Conservation (phyloP, 2,888 invertebrate genomes). For the Crossocerus cetratus region DNA sequence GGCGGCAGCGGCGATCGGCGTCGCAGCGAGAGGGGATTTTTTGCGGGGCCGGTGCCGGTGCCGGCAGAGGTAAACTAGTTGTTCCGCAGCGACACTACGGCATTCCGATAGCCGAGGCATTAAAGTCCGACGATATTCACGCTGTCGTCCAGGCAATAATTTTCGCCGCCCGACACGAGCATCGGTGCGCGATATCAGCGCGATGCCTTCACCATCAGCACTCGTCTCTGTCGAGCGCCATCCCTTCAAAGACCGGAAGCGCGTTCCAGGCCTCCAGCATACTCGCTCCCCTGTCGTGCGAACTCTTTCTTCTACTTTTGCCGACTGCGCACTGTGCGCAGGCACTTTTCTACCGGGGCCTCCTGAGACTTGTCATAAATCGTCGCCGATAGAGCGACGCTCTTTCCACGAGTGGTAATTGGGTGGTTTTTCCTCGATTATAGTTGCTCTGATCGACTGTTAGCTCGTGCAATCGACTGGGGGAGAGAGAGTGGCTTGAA, state of each 20-base stretch:
- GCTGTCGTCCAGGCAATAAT: constrained; percentile 46
- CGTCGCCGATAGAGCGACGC: not conserved
- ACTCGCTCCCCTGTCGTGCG: not conserved
- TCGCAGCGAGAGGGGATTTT: not conserved
- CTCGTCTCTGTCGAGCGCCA: constrained; percentile 3
- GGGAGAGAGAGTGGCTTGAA: too few relatives aligned
- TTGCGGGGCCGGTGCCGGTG: constrained; percentile 5
- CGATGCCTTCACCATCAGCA: constrained; percentile 33
- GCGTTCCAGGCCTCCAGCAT: constrained; percentile 8
- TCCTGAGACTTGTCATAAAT: constrained; percentile 16
- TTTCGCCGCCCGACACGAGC: constrained; percentile 41
- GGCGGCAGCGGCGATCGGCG: constrained; percentile 9
- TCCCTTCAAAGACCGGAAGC: constrained; percentile 40
- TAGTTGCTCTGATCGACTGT: too few relatives aligned
- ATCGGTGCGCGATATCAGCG: constrained; percentile 44
- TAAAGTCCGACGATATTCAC: constrained; percentile 52
- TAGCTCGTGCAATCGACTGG: too few relatives aligned
- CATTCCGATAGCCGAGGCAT: constrained; percentile 44
- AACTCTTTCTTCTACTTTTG: not conserved
- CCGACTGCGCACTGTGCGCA: not conserved
- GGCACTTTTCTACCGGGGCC: not conserved
- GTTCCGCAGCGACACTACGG: constrained; percentile 41
- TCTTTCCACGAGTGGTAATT: not conserved
- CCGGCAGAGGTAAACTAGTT: constrained; percentile 49
- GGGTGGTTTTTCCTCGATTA: too few relatives aligned